Evolutionary conservation across 2,797 vertebrate genomes (phyloP).

Genomic region (Thunnus albacares): DNA sequence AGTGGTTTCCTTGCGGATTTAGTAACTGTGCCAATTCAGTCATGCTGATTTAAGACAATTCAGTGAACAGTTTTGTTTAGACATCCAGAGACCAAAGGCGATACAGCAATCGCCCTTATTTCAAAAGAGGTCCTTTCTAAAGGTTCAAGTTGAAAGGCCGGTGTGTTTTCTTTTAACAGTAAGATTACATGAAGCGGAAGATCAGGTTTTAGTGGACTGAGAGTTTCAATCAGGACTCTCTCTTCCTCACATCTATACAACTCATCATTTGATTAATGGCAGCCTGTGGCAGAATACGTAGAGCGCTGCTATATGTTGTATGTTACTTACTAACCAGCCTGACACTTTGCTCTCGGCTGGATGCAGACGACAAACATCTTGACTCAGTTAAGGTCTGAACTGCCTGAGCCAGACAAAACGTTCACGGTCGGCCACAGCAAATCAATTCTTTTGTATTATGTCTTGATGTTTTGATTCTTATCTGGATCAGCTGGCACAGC

Average conservation of each 20-base stretch:
- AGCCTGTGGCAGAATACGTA: not conserved
- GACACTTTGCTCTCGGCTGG: not conserved
- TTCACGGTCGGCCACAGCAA: constrained; percentile 8
- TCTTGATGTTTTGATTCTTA: constrained; percentile 33
- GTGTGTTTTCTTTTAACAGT: constrained; percentile 11
- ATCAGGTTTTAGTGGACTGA: not conserved
- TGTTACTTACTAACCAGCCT: not conserved
- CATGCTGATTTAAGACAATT: constrained; percentile 25
- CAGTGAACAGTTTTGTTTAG: constrained; percentile 16
- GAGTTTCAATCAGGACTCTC: not conserved
- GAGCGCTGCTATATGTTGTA: not conserved
- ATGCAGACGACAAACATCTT: constrained; percentile 29
- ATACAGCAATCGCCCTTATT: constrained; percentile 3
- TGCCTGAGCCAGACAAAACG: not conserved
- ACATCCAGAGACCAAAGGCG: not conserved
- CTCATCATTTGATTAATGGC: not conserved
- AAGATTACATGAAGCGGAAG: constrained; percentile 10
- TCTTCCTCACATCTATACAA: not conserved
- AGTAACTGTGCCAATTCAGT: constrained; percentile 31
- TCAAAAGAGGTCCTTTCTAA: constrained; percentile 4
- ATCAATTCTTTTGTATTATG: constrained; percentile 19
- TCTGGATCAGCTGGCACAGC: constrained; percentile 22
- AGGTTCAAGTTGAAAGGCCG: not conserved
- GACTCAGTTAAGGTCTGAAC: constrained; percentile 37
- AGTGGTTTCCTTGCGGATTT: constrained; percentile 48